Evolutionary conservation across 2,113 vertebrate genomes (phyloP), one percentile per base, ranked within the genome.

Genomic region (Chloebia gouldiae): DNA sequence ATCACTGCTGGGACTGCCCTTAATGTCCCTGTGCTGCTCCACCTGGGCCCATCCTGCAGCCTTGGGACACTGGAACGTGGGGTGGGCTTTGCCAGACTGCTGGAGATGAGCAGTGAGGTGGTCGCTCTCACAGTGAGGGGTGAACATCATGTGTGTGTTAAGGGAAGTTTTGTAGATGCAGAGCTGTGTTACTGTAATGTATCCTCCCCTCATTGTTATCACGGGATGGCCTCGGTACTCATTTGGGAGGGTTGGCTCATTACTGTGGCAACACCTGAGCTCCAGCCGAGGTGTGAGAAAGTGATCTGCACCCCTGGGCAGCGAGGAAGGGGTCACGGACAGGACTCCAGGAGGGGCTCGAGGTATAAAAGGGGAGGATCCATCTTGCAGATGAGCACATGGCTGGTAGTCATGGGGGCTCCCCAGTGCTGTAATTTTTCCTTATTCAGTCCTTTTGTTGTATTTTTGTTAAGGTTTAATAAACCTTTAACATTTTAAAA

Each of bases 1-100:
- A 7, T 35, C n/a, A 1, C 49, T 64, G 44, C 73, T 37, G 50
- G 37, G 9, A 35, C 59, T 2, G 12, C 31, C 17, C 0, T 0
- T 11, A 5, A 4, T 5, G 3, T 33, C n/a, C 40, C 23, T 53
- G 49, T 18, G 30, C 73, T 85, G 76, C 71, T 69, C 20, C 17
- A 17, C 21, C 63, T 16, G 5, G 69, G 37, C 11, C 23, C 0
- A 0, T n/a, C 21, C 40, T 7, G 7, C 7, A 13, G 49, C 1
- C 0, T 0, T 64, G 76, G 35, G 47, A 10, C 13, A 8, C 42
- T 35, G 76, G 45, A 13, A 56, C 2, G 6, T 20, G 23, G 47
- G 35, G 6, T 45, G 73, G 53, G 35, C 21, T 51, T 66, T 33
- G 35, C 18, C 35, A 63, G 50, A 10, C 56, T 24, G 22, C 35